Evolutionary conservation across 2,113 vertebrate genomes (phyloP).

Genomic region (Zeus faber): DNA sequence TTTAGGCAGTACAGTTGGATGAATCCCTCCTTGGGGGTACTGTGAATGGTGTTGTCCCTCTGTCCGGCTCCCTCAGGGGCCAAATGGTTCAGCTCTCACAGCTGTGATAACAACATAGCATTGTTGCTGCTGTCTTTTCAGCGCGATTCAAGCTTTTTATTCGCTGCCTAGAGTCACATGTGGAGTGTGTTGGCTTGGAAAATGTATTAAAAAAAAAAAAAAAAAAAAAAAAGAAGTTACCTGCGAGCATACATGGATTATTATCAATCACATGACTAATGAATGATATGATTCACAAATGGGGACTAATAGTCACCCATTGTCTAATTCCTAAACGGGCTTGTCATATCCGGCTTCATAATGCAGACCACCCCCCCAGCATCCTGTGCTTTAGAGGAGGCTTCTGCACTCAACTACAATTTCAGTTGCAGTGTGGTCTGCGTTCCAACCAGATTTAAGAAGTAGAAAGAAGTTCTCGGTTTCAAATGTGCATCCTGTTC

Average conservation of each 20-base stretch:
- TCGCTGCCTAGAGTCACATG: slow-evolving; percentile 4
- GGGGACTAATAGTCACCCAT: background rate
- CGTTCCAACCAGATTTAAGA: slow-evolving; percentile 47
- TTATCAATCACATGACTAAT: background rate
- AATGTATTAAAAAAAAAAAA: background rate
- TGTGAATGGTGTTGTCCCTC: no score
- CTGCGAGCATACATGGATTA: background rate
- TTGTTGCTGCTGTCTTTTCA: slow-evolving; percentile 29
- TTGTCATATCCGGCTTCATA: slow-evolving; percentile 55
- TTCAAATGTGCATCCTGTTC: slow-evolving; percentile 50
- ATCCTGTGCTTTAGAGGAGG: slow-evolving; percentile 52
- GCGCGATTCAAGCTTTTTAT: slow-evolving; percentile 20
- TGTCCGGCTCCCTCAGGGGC: slow-evolving; percentile 32
- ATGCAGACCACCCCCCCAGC: slow-evolving; percentile 34
- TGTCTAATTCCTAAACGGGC: slow-evolving; percentile 38
- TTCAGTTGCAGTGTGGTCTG: slow-evolving; percentile 45
- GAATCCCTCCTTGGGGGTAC: no score
- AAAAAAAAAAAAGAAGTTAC: background rate
- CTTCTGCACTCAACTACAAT: slow-evolving; percentile 33
- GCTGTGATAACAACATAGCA: slow-evolving; percentile 72
- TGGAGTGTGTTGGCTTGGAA: background rate
- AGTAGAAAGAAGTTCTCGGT: slow-evolving; percentile 18
- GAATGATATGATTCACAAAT: background rate
- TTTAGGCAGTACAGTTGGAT: no score
- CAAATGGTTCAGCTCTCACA: slow-evolving; percentile 72